Evolutionary conservation across 2,888 invertebrate species (phyloP).

Genomic region (Apodemia hepburni): DNA sequence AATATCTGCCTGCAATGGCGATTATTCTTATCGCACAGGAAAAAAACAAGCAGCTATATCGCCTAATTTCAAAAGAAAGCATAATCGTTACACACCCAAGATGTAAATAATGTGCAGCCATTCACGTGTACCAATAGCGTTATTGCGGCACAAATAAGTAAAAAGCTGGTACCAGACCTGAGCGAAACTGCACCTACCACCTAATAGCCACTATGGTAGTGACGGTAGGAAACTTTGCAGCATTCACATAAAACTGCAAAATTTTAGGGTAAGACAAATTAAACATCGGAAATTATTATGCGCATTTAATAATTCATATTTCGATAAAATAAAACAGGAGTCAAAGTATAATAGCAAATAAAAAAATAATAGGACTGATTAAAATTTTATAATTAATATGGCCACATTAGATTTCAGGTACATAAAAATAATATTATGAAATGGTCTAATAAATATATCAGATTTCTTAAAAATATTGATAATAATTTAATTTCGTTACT

Average conservation of each 20-base stretch:
- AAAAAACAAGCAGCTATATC: too few relatives aligned
- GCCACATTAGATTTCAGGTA: constrained; percentile 78
- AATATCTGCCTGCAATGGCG: too few relatives aligned
- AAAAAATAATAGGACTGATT: constrained; percentile 48
- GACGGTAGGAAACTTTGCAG: too few relatives aligned
- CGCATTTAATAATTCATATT: constrained; percentile 68
- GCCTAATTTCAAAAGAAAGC: too few relatives aligned
- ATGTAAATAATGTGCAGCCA: too few relatives aligned
- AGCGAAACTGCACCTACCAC: too few relatives aligned
- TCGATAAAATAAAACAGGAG: constrained; percentile 56
- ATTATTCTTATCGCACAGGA: too few relatives aligned
- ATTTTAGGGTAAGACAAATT: constrained; percentile 21
- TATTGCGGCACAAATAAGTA: too few relatives aligned
- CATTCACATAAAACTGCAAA: not conserved
- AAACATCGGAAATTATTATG: constrained; percentile 50
- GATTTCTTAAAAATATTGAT: constrained; percentile 50
- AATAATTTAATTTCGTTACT: constrained; percentile 72
- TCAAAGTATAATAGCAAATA: constrained; percentile 59
- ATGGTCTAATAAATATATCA: constrained; percentile 62
- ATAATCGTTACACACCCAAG: too few relatives aligned
- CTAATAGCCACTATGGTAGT: too few relatives aligned
- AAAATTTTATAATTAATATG: constrained; percentile 65
- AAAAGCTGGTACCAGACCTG: too few relatives aligned
- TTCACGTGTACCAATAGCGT: too few relatives aligned
- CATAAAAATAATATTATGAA: constrained; percentile 57